Base-by-base conservation (phyloP, 2,888 invertebrate species). In the Anoncus sp. region DNA sequence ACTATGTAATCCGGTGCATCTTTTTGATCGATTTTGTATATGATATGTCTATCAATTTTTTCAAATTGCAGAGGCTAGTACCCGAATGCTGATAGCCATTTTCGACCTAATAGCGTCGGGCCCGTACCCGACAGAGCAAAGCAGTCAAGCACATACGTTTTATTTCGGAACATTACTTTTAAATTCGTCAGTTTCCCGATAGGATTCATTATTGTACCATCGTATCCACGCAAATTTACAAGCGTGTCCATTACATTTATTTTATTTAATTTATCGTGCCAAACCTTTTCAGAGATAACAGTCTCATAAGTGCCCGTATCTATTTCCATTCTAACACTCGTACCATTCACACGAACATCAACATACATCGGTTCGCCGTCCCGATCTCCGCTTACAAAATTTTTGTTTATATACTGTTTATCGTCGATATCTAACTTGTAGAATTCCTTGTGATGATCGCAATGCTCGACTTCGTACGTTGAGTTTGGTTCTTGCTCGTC, bases 291-390 rank as follows among this genome's bases (percentile, higher is more conserved):
- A 4, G 77, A 76, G 14, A 75, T 71, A 27, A 77, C 74, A 1
- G 73, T 76, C 24, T 49, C 66, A 51, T 60, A 78, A 14, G 82
- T 31, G 10, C 81, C 82, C 7, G 71, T 74, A 62, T 81, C 82
- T 16, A 81, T 65, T 60, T 81, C 75, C 67, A 79, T 75, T 14
- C 16, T 24, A 31, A 79, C 35, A 1, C 53, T 49, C 18, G 20
- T 63, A 3, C 43, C 51, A 40, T 81, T 75, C 12, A 78, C 31
- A 24, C 9, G 35, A 14, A 77, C 59, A 9, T 63, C 38, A 9
- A 73, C 40, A 57, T 27, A 57, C 75, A 80, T 77, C 5, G 74
- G 74, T 1, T 74, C 31, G 7, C 31, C 35, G 43, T 38, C 22
- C 7, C 57, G 9, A 16, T 16, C 12, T 51, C 53, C 47, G 20